These are phyloP conservation scores for Coreius guichenoti DNA, from an alignment of 2,797 vertebrate species.

Conservation along the genomic window DNA sequence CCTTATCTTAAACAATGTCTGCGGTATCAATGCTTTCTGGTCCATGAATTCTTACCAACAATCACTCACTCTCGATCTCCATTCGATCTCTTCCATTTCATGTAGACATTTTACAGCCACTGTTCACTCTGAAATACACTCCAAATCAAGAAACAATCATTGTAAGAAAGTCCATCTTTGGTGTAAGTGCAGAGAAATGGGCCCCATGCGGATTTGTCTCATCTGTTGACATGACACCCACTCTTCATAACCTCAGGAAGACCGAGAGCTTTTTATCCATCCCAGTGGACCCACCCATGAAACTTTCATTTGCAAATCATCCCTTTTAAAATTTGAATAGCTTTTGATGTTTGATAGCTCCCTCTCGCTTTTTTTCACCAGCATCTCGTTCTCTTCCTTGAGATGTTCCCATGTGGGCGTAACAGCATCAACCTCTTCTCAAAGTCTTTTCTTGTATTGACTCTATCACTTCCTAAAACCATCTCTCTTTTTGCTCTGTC, in stretches of 20 bases:
- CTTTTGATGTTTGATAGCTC: constrained; percentile 55
- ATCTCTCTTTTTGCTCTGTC: constrained; percentile 43
- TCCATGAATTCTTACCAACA: not conserved
- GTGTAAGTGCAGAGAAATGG: constrained; percentile 1
- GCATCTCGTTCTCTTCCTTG: constrained; percentile 50
- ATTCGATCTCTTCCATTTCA: not conserved
- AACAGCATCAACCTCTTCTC: constrained; percentile 45
- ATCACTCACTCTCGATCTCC: not conserved
- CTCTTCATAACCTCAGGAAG: constrained; percentile 48
- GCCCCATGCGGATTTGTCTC: constrained; percentile 27
- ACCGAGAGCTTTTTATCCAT: constrained; percentile 43
- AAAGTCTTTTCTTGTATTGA: constrained; percentile 45
- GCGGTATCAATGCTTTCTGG: not conserved
- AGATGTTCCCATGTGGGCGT: constrained; percentile 51
- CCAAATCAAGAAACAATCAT: constrained; percentile 9
- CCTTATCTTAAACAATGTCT: not conserved
- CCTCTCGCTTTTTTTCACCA: constrained; percentile 14
- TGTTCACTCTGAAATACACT: not conserved
- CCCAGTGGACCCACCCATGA: constrained; percentile 46
- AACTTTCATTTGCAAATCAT: constrained; percentile 52
- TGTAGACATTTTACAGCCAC: not conserved
- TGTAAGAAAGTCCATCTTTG: not conserved
- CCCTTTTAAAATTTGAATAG: constrained; percentile 51
- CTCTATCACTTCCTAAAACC: constrained; percentile 37
- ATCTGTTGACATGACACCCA: constrained; percentile 52